Evolutionary conservation across 1,140 invertebrate species (phyloP), one percentile per base, ranked within the genome.

Genomic region (Tetramorium alpestre): DNA sequence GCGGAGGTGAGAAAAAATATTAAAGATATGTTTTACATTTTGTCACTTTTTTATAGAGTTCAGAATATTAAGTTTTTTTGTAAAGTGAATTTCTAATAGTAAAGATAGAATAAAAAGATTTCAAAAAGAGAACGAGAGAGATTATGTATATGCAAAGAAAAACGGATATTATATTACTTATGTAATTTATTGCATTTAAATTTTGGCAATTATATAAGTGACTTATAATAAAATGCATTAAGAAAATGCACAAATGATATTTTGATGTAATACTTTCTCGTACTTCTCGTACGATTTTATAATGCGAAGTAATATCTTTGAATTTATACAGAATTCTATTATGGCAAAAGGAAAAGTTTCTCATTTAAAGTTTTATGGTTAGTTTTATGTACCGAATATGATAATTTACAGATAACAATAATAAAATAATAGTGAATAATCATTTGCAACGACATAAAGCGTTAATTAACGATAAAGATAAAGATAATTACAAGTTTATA

Each of bases 1-100:
- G 86, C 72, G 87, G 87, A 60, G 77, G 82, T 65, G 25, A 84
- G 54, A 75, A 7, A 4, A 3, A 65, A 56, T 41, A 33, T 49
- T 44, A 38, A 11, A 44, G 0, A 54, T 41, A 70, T 54, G 1
- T 69, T 54, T 16, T 18, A 58, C 28, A 44, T 6, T 33, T 18
- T 62, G 13, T 47, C 8, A 28, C 6, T 51, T 18, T 16, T 33
- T 28, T 44, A 44, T 51, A 58, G 54, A 54, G 3, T 54, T 77
- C 6, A 6, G 3, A 25, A 10, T 60, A 25, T 60, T 6, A 47
- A 47, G 3, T 44, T 33, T 62, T 1, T 77, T 44, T n/a, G n/a
- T 77, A 28, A 28, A 62, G 11, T 44, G 4, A 78, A 78, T 49
- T 33, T 65, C 0, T 62, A 13, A 13, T 4, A 1, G 0, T 8